These are phyloP conservation scores for Lophura swinhoii DNA, from an alignment of 2,797 vertebrate species.

Conservation along the genomic window DNA sequence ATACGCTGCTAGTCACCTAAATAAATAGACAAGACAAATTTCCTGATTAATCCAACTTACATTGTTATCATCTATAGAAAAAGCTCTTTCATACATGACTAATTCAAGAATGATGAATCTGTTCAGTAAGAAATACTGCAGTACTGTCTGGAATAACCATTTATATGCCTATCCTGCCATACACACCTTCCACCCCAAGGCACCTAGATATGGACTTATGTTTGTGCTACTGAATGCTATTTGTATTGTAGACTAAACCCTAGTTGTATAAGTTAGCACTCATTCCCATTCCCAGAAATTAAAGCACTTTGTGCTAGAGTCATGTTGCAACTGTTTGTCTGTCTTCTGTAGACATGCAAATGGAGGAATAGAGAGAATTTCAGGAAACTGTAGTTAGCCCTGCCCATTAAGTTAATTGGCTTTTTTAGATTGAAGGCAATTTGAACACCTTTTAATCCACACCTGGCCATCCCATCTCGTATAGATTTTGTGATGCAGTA, in stretches of 20 bases:
- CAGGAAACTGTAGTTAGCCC: neutral
- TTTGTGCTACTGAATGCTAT: neutral
- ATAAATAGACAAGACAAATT: neutral
- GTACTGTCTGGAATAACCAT: neutral
- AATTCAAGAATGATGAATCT: neutral
- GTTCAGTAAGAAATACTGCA: neutral
- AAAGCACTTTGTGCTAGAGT: neutral
- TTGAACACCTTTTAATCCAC: neutral
- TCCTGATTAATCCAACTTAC: neutral
- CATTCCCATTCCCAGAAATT: neutral
- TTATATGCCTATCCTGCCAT: neutral
- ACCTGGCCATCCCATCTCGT: neutral
- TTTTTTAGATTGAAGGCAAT: neutral
- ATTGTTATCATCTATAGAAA: neutral
- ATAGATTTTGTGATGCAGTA: neutral
- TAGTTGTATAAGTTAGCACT: neutral
- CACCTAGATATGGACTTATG: neutral
- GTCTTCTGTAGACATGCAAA: neutral
- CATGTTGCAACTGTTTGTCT: neutral
- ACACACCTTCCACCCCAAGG: neutral
- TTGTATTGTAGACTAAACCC: neutral
- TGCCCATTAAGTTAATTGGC: neutral
- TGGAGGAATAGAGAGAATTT: neutral
- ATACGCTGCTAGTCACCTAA: neutral
- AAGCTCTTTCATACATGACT: neutral